These are phyloP conservation scores for Cyphomyrus discorhynchus DNA, from an alignment of 2,113 vertebrate genomes.

Conservation along the genomic window DNA sequence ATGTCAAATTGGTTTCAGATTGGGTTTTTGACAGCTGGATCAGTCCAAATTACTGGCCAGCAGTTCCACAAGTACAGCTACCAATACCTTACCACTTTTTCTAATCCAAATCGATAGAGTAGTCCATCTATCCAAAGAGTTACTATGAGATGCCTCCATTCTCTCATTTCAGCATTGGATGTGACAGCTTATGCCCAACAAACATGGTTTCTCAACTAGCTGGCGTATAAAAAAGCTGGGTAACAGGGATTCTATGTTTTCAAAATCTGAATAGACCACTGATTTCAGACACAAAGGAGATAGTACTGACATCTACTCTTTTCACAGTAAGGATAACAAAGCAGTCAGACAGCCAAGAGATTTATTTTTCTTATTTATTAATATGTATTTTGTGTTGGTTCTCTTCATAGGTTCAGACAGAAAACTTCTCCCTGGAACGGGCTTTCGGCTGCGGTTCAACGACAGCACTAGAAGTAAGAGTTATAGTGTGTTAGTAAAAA, in stretches of 20 bases:
- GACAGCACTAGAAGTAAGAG: not conserved
- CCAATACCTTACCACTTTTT: not conserved
- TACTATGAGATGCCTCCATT: not conserved
- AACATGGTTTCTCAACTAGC: not conserved
- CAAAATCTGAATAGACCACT: not conserved
- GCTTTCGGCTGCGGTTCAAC: not conserved
- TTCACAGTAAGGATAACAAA: not conserved
- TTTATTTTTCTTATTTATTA: not conserved
- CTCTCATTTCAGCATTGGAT: not conserved
- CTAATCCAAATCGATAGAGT: not conserved
- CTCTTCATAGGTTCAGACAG: not conserved
- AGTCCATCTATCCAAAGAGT: not conserved
- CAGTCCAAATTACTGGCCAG: not conserved
- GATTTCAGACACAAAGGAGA: not conserved
- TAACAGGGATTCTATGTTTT: not conserved
- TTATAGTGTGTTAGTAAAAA: not conserved
- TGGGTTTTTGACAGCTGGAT: conserved; percentile 2
- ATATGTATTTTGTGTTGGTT: not conserved
- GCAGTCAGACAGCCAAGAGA: not conserved
- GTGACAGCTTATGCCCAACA: not conserved
- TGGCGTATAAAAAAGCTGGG: not conserved
- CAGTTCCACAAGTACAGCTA: not conserved
- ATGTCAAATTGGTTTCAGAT: conserved; percentile 2
- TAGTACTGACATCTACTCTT: not conserved
- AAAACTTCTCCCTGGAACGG: not conserved